Conservation (phyloP, 2,888 invertebrate genomes). For the Drosophila diplacantha region DNA sequence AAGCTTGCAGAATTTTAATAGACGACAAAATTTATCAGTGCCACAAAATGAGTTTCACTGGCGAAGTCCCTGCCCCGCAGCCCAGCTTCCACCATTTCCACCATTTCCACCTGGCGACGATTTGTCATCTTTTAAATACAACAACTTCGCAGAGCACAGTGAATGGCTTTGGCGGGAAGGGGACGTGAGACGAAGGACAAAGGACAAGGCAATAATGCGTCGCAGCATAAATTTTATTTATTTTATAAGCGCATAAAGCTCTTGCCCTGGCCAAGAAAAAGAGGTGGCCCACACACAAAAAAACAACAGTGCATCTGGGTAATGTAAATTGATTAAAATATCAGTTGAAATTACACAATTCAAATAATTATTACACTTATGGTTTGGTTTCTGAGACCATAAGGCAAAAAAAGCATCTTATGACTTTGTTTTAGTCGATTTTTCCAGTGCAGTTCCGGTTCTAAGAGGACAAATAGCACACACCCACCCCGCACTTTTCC, state of each 20-base stretch:
- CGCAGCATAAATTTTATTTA: conserved; percentile 72
- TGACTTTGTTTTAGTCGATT: not conserved
- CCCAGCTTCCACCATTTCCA: not conserved
- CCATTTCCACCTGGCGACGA: conserved; percentile 54
- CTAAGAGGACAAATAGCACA: not conserved
- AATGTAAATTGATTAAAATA: not conserved
- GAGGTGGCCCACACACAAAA: conserved; percentile 44
- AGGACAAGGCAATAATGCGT: conserved; percentile 71
- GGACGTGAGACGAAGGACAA: conserved; percentile 43
- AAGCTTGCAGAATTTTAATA: conserved; percentile 56
- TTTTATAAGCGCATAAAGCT: conserved; percentile 70
- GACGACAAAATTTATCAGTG: conserved; percentile 73
- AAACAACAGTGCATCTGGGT: not conserved
- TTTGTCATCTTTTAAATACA: conserved; percentile 71
- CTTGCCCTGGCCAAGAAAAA: conserved; percentile 52
- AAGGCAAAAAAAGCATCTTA: not conserved
- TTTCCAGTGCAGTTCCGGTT: not conserved
- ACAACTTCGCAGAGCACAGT: conserved; percentile 35
- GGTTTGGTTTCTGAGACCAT: not conserved
- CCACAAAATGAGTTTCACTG: conserved; percentile 62
- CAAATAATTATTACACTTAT: not conserved
- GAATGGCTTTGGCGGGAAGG: conserved; percentile 18
- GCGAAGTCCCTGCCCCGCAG: conserved; percentile 14
- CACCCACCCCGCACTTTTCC: conserved; percentile 3
- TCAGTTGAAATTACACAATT: not conserved